Percentiles rank a stretch among this genome's conserved stretches.
Evolutionary conservation across 92 coral and sea anemone species (phyloP).

Genomic region (Muricea muricata): DNA sequence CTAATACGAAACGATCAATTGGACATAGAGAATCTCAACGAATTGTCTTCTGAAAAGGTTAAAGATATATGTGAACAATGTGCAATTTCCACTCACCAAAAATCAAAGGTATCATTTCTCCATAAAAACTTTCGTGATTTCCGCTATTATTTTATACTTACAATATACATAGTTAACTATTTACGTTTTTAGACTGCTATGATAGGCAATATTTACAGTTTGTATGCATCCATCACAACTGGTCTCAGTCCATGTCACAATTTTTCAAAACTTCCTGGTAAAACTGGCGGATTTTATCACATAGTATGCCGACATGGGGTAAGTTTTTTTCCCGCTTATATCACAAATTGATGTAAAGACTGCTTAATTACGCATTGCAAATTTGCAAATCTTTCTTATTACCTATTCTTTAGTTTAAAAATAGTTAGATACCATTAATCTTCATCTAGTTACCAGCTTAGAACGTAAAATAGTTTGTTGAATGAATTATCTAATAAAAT

Average conservation of each 20-base stretch:
- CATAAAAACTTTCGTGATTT: too few species aligned
- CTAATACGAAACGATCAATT: conserved; percentile 14
- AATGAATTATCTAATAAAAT: too few species aligned
- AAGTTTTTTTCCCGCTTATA: too few species aligned
- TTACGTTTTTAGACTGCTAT: neutral
- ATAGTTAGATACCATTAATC: too few species aligned
- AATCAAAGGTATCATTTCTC: conserved; percentile 30
- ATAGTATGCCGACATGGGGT: conserved; percentile 9
- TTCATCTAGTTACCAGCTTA: too few species aligned
- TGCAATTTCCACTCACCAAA: conserved; percentile 23
- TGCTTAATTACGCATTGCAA: too few species aligned
- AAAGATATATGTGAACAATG: conserved; percentile 26
- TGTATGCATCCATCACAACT: neutral
- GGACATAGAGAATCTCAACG: conserved; percentile 35
- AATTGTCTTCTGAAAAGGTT: neutral
- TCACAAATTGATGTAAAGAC: too few species aligned
- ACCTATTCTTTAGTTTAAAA: too few species aligned
- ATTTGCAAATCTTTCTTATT: too few species aligned
- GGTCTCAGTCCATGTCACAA: conserved; percentile 7
- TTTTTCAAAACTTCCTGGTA: neutral
- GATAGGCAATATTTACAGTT: neutral
- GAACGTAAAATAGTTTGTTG: too few species aligned
- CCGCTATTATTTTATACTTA: too few species aligned
- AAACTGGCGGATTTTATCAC: conserved; percentile 10
- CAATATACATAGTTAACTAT: too few species aligned